Percentiles rank a stretch among this genome's conserved stretches.
Conservation (phyloP, 2,797 vertebrate genomes). For the Hoplostethus atlanticus region DNA sequence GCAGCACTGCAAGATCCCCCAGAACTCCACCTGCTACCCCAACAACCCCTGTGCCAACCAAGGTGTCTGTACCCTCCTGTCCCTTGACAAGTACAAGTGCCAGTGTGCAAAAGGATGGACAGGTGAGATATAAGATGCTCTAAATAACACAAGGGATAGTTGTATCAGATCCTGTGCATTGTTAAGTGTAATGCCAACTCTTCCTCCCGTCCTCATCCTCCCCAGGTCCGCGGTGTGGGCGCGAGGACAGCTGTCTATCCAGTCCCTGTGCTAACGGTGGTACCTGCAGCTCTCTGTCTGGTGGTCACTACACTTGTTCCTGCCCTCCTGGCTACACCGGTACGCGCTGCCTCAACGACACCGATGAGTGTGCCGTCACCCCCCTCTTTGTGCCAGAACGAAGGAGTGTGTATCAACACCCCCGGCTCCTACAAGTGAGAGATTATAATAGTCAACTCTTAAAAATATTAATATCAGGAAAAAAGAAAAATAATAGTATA, state of each 20-base stretch:
- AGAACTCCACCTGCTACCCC: conserved; percentile 90
- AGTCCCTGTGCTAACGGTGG: conserved; percentile 91
- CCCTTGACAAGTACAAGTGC: conserved; percentile 88
- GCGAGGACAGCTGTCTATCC: conserved; percentile 90
- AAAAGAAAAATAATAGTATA: neutral
- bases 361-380: conserved; percentile 87
- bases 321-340: conserved; percentile 89
- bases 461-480: neutral
- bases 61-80: conserved; percentile 86
- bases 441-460: neutral
- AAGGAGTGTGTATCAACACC: conserved; percentile 87
- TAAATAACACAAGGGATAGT: too few species aligned
- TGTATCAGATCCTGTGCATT: neutral
- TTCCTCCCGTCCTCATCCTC: conserved; percentile 1
- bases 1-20: conserved; percentile 87
- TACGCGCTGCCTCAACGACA: conserved; percentile 89
- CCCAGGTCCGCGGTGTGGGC: conserved; percentile 88
- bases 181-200: neutral
- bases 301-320: conserved; percentile 87
- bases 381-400: conserved; percentile 86
- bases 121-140: conserved; percentile 79
- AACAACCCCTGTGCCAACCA: conserved; percentile 88
- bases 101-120: conserved; percentile 89
- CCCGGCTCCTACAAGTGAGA: conserved; percentile 87
- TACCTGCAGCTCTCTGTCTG: conserved; percentile 82